These are phyloP conservation scores for Phrynosoma platyrhinos DNA, from an alignment of 2,113 vertebrate genomes.

Conservation along the genomic window DNA sequence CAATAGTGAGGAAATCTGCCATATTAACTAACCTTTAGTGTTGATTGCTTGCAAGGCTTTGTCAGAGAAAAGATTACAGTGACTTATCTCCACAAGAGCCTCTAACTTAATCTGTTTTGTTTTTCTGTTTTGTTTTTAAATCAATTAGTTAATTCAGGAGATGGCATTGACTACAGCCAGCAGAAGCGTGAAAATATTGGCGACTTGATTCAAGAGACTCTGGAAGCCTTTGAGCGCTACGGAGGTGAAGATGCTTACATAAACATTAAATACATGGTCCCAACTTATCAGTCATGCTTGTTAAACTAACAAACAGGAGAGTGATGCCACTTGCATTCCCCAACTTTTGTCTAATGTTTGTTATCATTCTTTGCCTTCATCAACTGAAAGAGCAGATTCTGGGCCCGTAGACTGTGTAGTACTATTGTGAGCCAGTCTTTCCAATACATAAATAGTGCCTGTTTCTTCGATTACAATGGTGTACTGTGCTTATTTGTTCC, in stretches of 20 bases:
- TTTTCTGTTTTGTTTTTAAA: conserved; percentile 48
- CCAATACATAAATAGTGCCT: conserved; percentile 86
- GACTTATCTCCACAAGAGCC: conserved; percentile 1
- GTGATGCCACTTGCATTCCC: conserved; percentile 47
- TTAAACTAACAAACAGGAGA: conserved; percentile 70
- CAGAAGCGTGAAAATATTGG: conserved; percentile 90
- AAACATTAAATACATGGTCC: conserved; percentile 98
- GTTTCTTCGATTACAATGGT: conserved; percentile 86
- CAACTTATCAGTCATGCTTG: conserved; percentile 92
- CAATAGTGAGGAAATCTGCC: not conserved
- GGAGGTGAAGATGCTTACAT: conserved; percentile 91
- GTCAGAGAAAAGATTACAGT: not conserved
- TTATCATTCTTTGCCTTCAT: conserved; percentile 71
- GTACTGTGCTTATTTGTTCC: conserved; percentile 86
- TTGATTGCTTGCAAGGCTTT: not conserved
- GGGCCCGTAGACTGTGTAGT: conserved; percentile 73
- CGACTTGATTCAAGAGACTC: conserved; percentile 92
- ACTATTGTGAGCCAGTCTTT: conserved; percentile 81
- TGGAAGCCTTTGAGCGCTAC: conserved; percentile 89
- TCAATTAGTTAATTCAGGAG: conserved; percentile 87
- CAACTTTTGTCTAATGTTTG: conserved; percentile 59
- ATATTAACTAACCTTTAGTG: not conserved
- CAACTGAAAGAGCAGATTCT: conserved; percentile 75
- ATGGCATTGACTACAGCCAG: conserved; percentile 92
- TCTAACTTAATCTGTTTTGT: conserved; percentile 32